Conservation (phyloP, 2,888 invertebrate species). For the Melanotus villosus region DNA sequence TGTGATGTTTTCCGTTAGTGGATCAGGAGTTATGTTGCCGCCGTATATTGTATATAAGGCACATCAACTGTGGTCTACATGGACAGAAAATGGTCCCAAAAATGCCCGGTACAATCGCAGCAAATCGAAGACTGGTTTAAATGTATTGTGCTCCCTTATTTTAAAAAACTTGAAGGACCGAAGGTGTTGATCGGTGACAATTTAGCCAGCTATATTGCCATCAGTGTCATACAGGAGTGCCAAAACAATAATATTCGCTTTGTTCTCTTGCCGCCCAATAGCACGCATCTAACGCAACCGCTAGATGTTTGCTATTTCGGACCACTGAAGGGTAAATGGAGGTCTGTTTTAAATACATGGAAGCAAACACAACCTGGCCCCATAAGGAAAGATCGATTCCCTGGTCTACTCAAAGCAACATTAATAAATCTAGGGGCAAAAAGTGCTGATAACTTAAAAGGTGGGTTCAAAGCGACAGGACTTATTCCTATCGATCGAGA, state of each 20-base stretch:
- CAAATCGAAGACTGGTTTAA: neutral
- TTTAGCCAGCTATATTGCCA: neutral
- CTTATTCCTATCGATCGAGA: neutral
- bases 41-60: neutral
- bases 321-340: conserved; percentile 56
- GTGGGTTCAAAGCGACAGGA: neutral
- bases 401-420: conserved; percentile 3
- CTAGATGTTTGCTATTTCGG: conserved; percentile 8
- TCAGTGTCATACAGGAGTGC: neutral
- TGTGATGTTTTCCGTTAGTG: conserved; percentile 5
- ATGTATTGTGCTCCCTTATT: neutral
- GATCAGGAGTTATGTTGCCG: neutral
- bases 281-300: neutral
- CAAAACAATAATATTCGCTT: neutral
- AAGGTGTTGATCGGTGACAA: neutral
- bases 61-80: neutral
- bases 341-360: conserved; percentile 38
- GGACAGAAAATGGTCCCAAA: neutral
- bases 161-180: neutral
- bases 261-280: neutral
- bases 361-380: conserved; percentile 1
- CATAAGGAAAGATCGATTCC: conserved; percentile 5
- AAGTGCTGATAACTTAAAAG: neutral
- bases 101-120: neutral
- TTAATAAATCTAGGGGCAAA: neutral